A percentile compares a stretch with the other conserved stretches of the same genome.
phyloP scores from a whole-genome alignment of 2,888 invertebrate species.

The Sisyra terminalis region DNA sequence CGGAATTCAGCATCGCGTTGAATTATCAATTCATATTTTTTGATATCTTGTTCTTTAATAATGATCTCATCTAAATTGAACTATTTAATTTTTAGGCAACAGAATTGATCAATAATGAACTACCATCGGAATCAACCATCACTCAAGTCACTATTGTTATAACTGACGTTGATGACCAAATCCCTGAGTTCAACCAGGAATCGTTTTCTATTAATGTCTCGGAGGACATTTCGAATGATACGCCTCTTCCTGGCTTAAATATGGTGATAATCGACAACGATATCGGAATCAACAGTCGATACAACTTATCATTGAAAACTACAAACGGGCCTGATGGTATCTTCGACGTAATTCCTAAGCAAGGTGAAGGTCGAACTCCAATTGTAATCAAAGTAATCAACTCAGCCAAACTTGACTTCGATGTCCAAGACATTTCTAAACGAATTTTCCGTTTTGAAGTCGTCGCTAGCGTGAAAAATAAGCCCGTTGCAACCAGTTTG shows the following conservation, averaged over 20 bases:
- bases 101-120: constrained; percentile 52
- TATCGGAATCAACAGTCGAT: constrained; percentile 56
- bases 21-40: constrained; percentile 2
- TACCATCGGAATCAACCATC: constrained; percentile 48
- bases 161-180: constrained; percentile 62
- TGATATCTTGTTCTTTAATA: not conserved
- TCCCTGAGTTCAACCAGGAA: constrained; percentile 50
- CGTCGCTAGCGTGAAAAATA: constrained; percentile 36
- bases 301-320: constrained; percentile 41
- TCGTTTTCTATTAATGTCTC: constrained; percentile 52
- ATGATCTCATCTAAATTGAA: not conserved
- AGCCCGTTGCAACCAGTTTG: constrained; percentile 38
- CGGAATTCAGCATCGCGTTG: too few relatives aligned
- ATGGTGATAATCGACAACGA: constrained; percentile 59
- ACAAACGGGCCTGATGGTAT: constrained; percentile 38
- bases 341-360: constrained; percentile 45
- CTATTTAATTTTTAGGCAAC: constrained; percentile 36
- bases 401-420: constrained; percentile 50
- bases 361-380: constrained; percentile 56
- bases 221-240: constrained; percentile 56
- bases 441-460: constrained; percentile 51
- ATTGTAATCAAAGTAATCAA: constrained; percentile 54
- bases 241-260: constrained; percentile 52
- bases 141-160: constrained; percentile 61
- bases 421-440: constrained; percentile 39